Evolutionary conservation across 1,140 invertebrate genomes (phyloP).

Genomic region (Bradynema listronoti): DNA sequence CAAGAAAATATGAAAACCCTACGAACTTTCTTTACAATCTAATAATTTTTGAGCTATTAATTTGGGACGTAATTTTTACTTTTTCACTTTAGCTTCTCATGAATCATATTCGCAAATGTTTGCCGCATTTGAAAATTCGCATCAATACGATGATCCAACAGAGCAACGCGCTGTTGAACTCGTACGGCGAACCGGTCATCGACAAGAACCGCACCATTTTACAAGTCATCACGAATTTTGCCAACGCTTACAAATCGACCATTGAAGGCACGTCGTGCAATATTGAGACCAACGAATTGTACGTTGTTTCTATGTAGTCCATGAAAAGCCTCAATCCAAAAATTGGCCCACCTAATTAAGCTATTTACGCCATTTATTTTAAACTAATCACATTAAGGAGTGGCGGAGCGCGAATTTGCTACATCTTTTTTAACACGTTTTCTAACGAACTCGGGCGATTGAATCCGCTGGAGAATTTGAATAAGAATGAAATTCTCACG

Average conservation of each 20-base stretch:
- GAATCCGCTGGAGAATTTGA: constrained; percentile 82
- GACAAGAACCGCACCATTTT: constrained; percentile 10
- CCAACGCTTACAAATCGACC: constrained; percentile 90
- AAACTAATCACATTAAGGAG: not conserved
- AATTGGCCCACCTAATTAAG: not conserved
- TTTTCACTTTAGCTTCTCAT: constrained; percentile 72
- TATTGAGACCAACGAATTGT: constrained; percentile 91
- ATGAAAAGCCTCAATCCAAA: constrained; percentile 1
- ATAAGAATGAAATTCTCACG: constrained; percentile 87
- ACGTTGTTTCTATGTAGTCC: constrained; percentile 40
- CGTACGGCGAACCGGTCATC: constrained; percentile 13
- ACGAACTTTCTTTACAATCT: not conserved
- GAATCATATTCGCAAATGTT: constrained; percentile 94
- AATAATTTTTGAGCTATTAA: not conserved
- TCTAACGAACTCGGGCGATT: constrained; percentile 83
- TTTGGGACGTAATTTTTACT: not conserved
- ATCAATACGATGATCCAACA: constrained; percentile 9
- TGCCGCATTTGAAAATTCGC: constrained; percentile 74
- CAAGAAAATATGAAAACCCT: constrained; percentile 2
- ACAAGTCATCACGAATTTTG: constrained; percentile 76
- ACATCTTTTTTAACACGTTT: constrained; percentile 98
- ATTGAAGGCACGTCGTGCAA: constrained; percentile 92
- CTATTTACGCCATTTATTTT: not conserved
- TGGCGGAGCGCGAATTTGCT: constrained; percentile 93
- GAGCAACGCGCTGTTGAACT: not conserved